Evolutionary conservation across 2,113 vertebrate genomes (phyloP).

Genomic region (Glareola pratincola): DNA sequence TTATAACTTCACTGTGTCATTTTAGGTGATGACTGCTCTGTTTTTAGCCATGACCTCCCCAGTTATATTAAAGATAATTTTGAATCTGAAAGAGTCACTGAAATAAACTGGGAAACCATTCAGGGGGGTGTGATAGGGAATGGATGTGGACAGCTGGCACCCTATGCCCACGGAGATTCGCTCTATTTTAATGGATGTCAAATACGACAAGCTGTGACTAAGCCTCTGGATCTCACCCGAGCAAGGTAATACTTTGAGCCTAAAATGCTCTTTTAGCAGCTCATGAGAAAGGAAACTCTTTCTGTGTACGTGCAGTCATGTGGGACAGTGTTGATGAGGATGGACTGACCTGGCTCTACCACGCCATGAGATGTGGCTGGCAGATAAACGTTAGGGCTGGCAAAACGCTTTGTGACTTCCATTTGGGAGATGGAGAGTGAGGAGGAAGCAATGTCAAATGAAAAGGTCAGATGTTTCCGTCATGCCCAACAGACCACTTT

Average conservation of each 20-base stretch:
- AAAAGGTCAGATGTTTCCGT: constrained; percentile 41
- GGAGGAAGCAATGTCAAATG: not conserved
- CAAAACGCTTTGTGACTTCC: not conserved
- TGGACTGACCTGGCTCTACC: not conserved
- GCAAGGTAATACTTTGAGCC: constrained; percentile 83
- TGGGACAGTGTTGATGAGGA: not conserved
- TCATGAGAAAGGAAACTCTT: not conserved
- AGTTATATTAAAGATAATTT: constrained; percentile 99
- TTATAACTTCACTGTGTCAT: constrained; percentile 13
- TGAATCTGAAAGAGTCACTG: constrained; percentile 89
- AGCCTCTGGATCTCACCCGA: constrained; percentile 93
- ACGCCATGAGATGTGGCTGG: not conserved
- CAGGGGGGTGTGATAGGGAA: constrained; percentile 93
- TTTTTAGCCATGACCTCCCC: constrained; percentile 88
- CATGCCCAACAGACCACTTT: not conserved
- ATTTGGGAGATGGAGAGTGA: not conserved
- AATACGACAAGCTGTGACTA: constrained; percentile 92
- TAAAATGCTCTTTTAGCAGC: not conserved
- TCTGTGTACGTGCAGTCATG: not conserved
- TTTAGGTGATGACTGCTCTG: constrained; percentile 92
- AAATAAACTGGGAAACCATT: constrained; percentile 94
- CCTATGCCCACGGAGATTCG: constrained; percentile 94
- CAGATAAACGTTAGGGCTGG: not conserved
- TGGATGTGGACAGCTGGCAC: constrained; percentile 94
- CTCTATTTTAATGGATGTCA: constrained; percentile 98